phyloP scores from a whole-genome alignment of 1,140 invertebrate genomes.

The Nebria ingens region DNA sequence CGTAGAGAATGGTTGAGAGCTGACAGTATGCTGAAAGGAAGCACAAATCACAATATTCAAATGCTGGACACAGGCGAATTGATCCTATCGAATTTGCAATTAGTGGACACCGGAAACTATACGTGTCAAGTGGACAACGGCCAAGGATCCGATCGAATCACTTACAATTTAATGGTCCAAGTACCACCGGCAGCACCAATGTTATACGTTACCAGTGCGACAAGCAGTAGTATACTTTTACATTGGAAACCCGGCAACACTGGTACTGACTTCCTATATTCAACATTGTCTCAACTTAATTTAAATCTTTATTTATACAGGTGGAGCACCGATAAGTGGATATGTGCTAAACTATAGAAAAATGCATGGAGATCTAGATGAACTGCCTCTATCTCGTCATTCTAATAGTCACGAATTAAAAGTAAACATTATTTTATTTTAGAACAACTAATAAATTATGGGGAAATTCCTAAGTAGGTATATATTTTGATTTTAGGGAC shows the following conservation, averaged over 20 bases:
- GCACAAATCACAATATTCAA: conserved; percentile 45
- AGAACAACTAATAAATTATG: not conserved
- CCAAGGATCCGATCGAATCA: conserved; percentile 53
- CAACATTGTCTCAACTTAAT: too few relatives aligned
- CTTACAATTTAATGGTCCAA: conserved; percentile 51
- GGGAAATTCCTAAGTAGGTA: too few relatives aligned
- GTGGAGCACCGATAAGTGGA: conserved; percentile 54
- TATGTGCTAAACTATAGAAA: conserved; percentile 57
- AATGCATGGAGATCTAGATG: conserved; percentile 50
- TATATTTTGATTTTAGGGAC: conserved; percentile 38
- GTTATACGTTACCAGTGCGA: conserved; percentile 60
- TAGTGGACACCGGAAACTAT: conserved; percentile 61
- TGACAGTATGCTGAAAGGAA: conserved; percentile 37
- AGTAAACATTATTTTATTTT: conserved; percentile 29
- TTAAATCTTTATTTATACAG: too few relatives aligned
- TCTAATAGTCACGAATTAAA: conserved; percentile 57
- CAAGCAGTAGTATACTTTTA: conserved; percentile 55
- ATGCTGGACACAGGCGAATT: conserved; percentile 52
- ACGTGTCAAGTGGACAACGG: conserved; percentile 64
- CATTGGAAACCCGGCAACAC: conserved; percentile 61
- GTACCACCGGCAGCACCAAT: conserved; percentile 56
- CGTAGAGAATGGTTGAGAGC: conserved; percentile 54
- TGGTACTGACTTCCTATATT: too few relatives aligned
- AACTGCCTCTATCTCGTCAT: conserved; percentile 50
- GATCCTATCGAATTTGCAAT: conserved; percentile 49